Conservation (phyloP, 2,888 invertebrate genomes). For the Gnatocerus cornutus region DNA sequence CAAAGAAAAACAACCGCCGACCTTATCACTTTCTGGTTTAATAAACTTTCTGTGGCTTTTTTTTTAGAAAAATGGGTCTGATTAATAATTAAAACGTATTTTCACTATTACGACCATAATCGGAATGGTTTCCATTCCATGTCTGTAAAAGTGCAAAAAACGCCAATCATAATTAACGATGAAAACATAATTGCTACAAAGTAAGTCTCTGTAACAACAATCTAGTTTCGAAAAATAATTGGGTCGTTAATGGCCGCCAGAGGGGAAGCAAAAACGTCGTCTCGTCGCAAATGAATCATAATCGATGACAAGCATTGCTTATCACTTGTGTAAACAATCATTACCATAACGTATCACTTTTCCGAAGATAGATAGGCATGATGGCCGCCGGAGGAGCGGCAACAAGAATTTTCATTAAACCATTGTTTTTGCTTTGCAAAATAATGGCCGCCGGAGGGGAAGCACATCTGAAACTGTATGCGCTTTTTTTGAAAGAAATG, state of each 20-base stretch:
- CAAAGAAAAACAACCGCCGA: too few species aligned
- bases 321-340: too few species aligned
- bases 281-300: too few species aligned
- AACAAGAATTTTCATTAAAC: constrained; percentile 20
- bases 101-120: too few species aligned
- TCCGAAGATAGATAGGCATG: too few species aligned
- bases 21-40: too few species aligned
- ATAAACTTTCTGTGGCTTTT: too few species aligned
- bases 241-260: constrained; percentile 10
- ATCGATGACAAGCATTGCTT: too few species aligned
- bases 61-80: too few species aligned
- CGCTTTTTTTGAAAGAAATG: constrained; percentile 1
- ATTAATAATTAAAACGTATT: too few species aligned
- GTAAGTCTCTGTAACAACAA: constrained; percentile 2
- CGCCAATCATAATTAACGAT: neutral
- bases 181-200: neutral
- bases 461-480: neutral
- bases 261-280: constrained; percentile 1
- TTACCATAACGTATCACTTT: too few species aligned
- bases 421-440: neutral
- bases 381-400: neutral
- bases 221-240: neutral
- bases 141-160: neutral
- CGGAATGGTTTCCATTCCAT: too few species aligned
- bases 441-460: constrained; percentile 20